These are phyloP conservation scores for Stenotaenia linearis DNA, from an alignment of 2,888 invertebrate genomes.

Conservation along the genomic window DNA sequence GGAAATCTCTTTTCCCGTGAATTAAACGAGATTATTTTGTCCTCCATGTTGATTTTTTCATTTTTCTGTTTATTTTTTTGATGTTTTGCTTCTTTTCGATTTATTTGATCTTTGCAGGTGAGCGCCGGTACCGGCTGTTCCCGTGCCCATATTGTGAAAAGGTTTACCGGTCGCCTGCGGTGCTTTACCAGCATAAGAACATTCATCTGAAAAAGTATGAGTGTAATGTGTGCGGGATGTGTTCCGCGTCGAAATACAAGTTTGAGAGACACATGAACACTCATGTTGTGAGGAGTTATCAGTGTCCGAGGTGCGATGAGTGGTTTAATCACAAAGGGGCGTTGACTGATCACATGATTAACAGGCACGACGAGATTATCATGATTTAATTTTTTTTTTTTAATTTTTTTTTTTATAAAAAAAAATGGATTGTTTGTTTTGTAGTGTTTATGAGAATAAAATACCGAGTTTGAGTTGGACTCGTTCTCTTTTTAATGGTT, in stretches of 20 bases:
- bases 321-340: neutral
- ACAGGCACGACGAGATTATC: neutral
- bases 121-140: neutral
- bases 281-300: neutral
- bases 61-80: neutral
- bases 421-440: no score
- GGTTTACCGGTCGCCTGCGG: neutral
- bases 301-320: neutral
- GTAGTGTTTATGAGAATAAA: neutral
- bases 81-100: neutral
- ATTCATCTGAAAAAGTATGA: constrained; percentile 24
- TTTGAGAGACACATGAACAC: neutral
- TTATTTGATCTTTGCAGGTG: constrained; percentile 3
- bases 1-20: neutral
- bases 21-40: neutral
- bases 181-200: constrained; percentile 5
- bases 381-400: no score
- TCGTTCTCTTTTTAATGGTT: no score
- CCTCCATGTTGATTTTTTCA: neutral
- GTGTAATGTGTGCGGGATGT: neutral
- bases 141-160: constrained; percentile 5
- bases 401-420: no score
- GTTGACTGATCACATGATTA: neutral
- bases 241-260: neutral
- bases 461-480: neutral